Conservation (phyloP, 1,140 invertebrate genomes). For the Conus ventricosus region DNA sequence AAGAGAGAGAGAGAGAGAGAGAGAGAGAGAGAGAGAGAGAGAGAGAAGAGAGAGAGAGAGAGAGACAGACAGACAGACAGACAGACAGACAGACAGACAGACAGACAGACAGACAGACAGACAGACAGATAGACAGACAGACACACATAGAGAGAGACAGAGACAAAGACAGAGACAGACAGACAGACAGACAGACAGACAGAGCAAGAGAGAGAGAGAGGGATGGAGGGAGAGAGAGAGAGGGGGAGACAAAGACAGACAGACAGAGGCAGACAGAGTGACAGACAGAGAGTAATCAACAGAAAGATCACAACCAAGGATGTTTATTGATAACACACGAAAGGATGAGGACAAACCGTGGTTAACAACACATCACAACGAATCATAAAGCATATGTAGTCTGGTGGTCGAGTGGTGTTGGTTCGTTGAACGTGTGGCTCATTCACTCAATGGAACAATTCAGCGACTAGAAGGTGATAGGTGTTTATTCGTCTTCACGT, state of each 20-base stretch:
- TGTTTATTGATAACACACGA: too few relatives aligned
- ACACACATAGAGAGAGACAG: neutral
- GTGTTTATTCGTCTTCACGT: too few relatives aligned
- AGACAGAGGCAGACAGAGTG: neutral
- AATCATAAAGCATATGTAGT: too few relatives aligned
- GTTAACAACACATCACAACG: too few relatives aligned
- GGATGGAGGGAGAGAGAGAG: neutral
- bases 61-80: neutral
- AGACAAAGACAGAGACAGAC: neutral
- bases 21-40: neutral
- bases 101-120: neutral
- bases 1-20: conserved; percentile 16
- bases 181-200: neutral
- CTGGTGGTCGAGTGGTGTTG: too few relatives aligned
- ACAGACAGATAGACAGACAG: neutral
- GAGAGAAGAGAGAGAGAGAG: neutral
- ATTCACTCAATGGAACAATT: too few relatives aligned
- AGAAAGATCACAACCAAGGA: neutral
- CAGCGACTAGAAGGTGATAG: too few relatives aligned
- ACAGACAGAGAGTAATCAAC: neutral
- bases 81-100: neutral
- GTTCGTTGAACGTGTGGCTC: too few relatives aligned
- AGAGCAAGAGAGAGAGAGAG: neutral
- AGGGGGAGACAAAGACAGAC: neutral
- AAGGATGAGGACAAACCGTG: too few relatives aligned